phyloP scores from a whole-genome alignment of 2,797 vertebrate species.

The Sebastiscus albofasciatus region DNA sequence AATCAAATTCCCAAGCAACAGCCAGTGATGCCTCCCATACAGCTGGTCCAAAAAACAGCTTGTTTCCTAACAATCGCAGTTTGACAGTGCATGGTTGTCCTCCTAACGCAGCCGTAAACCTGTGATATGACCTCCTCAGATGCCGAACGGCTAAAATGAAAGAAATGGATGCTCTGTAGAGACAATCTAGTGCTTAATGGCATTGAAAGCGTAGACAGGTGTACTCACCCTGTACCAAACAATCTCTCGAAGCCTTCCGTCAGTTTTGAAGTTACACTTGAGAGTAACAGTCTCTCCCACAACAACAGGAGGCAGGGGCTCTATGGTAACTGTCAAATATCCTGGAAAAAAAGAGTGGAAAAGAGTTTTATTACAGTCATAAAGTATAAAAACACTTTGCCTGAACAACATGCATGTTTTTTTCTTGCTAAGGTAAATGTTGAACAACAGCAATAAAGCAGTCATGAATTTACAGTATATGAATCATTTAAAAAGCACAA shows the following conservation, averaged over 20 bases:
- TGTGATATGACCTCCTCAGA: conserved; percentile 11
- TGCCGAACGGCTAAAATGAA: conserved; percentile 5
- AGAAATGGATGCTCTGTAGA: conserved; percentile 6
- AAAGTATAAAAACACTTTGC: neutral
- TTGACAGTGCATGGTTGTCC: conserved; percentile 28
- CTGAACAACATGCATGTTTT: neutral
- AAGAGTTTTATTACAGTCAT: neutral
- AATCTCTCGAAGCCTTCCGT: conserved; percentile 96
- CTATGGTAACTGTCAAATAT: conserved; percentile 98
- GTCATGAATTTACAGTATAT: conserved; percentile 2
- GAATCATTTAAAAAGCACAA: neutral
- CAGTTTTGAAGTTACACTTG: conserved; percentile 99
- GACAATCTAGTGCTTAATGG: conserved; percentile 12
- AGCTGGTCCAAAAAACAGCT: conserved; percentile 59
- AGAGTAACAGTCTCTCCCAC: conserved; percentile 96
- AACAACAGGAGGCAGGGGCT: conserved; percentile 96
- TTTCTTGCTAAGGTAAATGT: neutral
- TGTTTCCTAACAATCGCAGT: conserved; percentile 37
- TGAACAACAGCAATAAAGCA: neutral
- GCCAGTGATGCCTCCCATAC: conserved; percentile 52
- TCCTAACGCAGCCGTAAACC: conserved; percentile 22
- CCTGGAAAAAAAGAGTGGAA: conserved; percentile 76
- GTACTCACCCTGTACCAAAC: conserved; percentile 98
- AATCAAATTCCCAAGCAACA: conserved; percentile 62
- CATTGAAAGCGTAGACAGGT: conserved; percentile 9